A percentile compares a stretch with the other conserved stretches of the same genome.
Evolutionary conservation across 2,113 vertebrate species (phyloP).

Genomic region (Atractosteus spatula): DNA sequence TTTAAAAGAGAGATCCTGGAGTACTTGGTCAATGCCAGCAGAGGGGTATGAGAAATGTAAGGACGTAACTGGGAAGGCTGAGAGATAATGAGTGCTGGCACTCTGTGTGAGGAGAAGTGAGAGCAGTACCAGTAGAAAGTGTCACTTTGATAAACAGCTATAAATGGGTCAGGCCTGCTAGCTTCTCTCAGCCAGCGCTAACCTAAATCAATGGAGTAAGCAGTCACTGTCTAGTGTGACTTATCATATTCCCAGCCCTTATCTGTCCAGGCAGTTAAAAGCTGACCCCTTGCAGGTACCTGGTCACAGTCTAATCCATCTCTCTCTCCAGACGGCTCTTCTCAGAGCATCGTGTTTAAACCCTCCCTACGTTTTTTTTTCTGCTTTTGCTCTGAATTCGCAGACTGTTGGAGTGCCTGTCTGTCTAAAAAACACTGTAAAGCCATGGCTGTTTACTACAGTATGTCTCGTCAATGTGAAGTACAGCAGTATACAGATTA

Average conservation of each 20-base stretch:
- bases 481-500: neutral
- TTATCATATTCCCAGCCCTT: slow-evolving; percentile 55
- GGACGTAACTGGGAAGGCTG: too few species aligned
- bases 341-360: slow-evolving; percentile 12
- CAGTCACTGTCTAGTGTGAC: slow-evolving; percentile 55
- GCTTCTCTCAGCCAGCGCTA: slow-evolving; percentile 40
- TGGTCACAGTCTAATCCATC: slow-evolving; percentile 68
- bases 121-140: neutral
- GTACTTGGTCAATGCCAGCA: too few species aligned
- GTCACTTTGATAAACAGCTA: slow-evolving; percentile 56
- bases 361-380: slow-evolving; percentile 27
- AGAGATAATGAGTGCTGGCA: too few species aligned
- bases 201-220: slow-evolving; percentile 48
- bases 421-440: neutral
- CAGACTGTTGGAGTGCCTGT: neutral
- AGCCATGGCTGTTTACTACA: neutral
- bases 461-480: neutral
- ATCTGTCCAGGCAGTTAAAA: slow-evolving; percentile 61
- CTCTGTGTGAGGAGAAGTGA: too few species aligned
- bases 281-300: slow-evolving; percentile 69
- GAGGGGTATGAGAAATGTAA: too few species aligned
- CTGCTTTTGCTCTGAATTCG: slow-evolving; percentile 29
- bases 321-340: slow-evolving; percentile 43
- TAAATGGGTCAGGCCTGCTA: slow-evolving; percentile 46
- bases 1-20: too few species aligned